Evolutionary conservation across 2,888 invertebrate species (phyloP).

Genomic region (Liopterus haemorrhoidalis): DNA sequence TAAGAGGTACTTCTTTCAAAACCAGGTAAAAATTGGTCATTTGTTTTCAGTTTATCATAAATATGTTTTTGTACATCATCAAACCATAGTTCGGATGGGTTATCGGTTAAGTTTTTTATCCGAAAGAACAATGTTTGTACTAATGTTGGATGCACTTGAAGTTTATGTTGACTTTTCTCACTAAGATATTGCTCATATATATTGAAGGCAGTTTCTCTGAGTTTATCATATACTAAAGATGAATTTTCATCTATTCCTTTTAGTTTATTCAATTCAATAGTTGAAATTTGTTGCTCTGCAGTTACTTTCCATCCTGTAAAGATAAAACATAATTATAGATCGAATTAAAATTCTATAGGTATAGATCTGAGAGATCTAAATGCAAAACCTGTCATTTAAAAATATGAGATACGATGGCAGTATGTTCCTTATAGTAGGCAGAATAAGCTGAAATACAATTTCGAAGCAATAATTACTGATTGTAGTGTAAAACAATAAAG

Average conservation of each 20-base stretch:
- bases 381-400: too few species aligned
- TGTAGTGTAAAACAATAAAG: constrained; percentile 3
- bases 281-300: constrained; percentile 63
- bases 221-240: constrained; percentile 39
- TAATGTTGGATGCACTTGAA: constrained; percentile 57
- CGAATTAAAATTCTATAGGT: too few species aligned
- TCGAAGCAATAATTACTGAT: constrained; percentile 2
- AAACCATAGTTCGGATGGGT: constrained; percentile 68
- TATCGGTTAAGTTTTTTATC: constrained; percentile 55
- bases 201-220: constrained; percentile 62
- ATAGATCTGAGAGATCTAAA: too few species aligned
- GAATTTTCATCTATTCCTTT: constrained; percentile 45
- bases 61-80: constrained; percentile 73
- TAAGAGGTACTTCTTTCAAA: constrained; percentile 64
- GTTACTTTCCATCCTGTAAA: constrained; percentile 58
- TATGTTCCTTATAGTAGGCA: too few species aligned
- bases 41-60: constrained; percentile 55
- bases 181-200: constrained; percentile 74
- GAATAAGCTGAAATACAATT: too few species aligned
- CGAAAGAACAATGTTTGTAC: constrained; percentile 56
- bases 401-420: too few species aligned
- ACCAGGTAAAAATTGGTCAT: constrained; percentile 57
- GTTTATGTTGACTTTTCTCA: constrained; percentile 60
- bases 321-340: constrained; percentile 13
- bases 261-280: constrained; percentile 49